A percentile compares a stretch with the other conserved stretches of the same genome.
phyloP scores from a whole-genome alignment of 2,797 vertebrate genomes.

The Odontamblyopus lacepedii region DNA sequence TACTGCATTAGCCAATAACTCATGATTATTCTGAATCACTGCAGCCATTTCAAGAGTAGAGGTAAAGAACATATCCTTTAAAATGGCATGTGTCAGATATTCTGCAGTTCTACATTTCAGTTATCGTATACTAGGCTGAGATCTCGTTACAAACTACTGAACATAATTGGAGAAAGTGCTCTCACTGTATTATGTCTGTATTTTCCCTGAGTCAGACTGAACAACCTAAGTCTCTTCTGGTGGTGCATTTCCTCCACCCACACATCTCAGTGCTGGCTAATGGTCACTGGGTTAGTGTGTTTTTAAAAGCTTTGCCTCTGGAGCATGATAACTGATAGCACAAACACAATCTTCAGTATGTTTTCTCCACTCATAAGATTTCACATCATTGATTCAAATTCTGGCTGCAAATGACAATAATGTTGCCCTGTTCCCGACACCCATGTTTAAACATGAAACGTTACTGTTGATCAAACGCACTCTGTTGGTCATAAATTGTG shows the following conservation, averaged over 20 bases:
- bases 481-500: slow-evolving; percentile 39
- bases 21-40: too few relatives aligned
- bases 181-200: not conserved
- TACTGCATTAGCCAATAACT: too few relatives aligned
- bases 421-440: not conserved
- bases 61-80: not conserved
- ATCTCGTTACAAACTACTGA: not conserved
- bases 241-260: slow-evolving; percentile 3
- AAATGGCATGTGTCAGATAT: not conserved
- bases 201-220: slow-evolving; percentile 22
- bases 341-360: slow-evolving; percentile 1
- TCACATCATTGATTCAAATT: not conserved
- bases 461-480: slow-evolving; percentile 29
- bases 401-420: slow-evolving; percentile 12
- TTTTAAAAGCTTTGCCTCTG: slow-evolving; percentile 21
- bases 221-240: slow-evolving; percentile 14
- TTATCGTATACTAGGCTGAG: not conserved
- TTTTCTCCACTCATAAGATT: slow-evolving; percentile 1
- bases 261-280: slow-evolving; percentile 11
- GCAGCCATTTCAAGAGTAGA: not conserved
- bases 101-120: not conserved
- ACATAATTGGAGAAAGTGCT: not conserved
- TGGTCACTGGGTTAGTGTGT: slow-evolving; percentile 16
- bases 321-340: not conserved
- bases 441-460: slow-evolving; percentile 38